These are phyloP conservation scores for Umimayanthus chanpuru DNA, from an alignment of 92 coral and sea anemone species.

Conservation along the genomic window DNA sequence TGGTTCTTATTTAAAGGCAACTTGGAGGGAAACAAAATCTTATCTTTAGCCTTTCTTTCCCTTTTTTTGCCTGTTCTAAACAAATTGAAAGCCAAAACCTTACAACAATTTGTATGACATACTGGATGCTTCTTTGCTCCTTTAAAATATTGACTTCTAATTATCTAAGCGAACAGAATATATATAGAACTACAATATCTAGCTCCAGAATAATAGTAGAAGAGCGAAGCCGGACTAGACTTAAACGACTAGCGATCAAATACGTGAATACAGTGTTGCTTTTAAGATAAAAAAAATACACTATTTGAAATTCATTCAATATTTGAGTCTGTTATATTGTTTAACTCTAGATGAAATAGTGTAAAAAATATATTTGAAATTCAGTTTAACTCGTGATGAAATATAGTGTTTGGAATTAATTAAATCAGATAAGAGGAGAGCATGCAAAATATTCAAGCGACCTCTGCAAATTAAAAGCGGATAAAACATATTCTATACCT, in stretches of 20 bases:
- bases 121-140: background rate
- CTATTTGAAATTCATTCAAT: too few relatives aligned
- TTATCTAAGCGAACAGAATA: background rate
- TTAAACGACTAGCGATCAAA: background rate
- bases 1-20: background rate
- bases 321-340: background rate
- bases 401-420: too few relatives aligned
- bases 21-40: background rate
- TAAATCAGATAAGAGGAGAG: too few relatives aligned
- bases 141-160: conserved; percentile 6
- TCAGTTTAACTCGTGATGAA: too few relatives aligned
- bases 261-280: background rate
- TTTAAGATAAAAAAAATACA: too few relatives aligned
- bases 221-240: background rate
- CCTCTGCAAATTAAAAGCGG: too few relatives aligned
- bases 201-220: background rate
- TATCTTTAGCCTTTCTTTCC: background rate
- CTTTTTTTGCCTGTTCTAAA: background rate
- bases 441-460: too few relatives aligned
- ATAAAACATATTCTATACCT: background rate
- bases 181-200: background rate
- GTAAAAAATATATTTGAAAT: too few relatives aligned
- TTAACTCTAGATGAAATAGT: background rate
- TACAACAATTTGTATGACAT: background rate
- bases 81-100: background rate